Conservation (phyloP, 2,888 invertebrate species). For the Hyppa rectilinea region DNA sequence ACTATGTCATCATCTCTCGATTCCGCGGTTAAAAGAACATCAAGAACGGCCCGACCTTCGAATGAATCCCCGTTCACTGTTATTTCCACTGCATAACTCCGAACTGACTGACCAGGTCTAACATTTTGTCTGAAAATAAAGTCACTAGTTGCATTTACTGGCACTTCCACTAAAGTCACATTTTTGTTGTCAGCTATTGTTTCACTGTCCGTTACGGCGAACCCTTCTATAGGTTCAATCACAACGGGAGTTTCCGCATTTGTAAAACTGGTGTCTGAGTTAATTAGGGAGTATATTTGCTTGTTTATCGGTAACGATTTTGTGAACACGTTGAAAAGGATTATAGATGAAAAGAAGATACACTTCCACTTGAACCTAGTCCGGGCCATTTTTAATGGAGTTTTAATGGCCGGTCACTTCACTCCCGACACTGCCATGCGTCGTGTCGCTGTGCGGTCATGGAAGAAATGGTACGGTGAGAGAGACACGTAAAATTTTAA, state of each 20-base stretch:
- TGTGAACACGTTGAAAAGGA: constrained; percentile 71
- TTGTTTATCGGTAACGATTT: constrained; percentile 74
- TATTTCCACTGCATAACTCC: constrained; percentile 72
- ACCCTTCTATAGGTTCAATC: constrained; percentile 37
- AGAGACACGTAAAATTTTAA: constrained; percentile 41
- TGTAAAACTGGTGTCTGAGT: constrained; percentile 58
- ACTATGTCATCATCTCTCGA: constrained; percentile 71
- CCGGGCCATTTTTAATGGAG: constrained; percentile 77
- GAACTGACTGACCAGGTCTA: constrained; percentile 74
- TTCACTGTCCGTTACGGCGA: constrained; percentile 22
- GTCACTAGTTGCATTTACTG: constrained; percentile 57
- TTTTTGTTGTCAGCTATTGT: constrained; percentile 34
- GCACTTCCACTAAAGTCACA: constrained; percentile 45
- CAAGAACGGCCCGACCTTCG: constrained; percentile 74
- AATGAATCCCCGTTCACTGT: constrained; percentile 71
- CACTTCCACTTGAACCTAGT: constrained; percentile 77
- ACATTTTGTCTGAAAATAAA: constrained; percentile 61
- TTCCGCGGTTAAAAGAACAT: constrained; percentile 63
- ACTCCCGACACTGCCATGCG: constrained; percentile 71
- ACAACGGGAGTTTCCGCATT: constrained; percentile 49
- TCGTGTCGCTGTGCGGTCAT: constrained; percentile 63
- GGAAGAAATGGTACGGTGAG: constrained; percentile 66
- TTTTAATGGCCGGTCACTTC: constrained; percentile 68
- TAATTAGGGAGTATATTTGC: constrained; percentile 45
- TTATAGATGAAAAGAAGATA: constrained; percentile 67